Base-by-base conservation (phyloP, 1,140 invertebrate genomes). In the Pachyrhynchus sulphureomaculatus region DNA sequence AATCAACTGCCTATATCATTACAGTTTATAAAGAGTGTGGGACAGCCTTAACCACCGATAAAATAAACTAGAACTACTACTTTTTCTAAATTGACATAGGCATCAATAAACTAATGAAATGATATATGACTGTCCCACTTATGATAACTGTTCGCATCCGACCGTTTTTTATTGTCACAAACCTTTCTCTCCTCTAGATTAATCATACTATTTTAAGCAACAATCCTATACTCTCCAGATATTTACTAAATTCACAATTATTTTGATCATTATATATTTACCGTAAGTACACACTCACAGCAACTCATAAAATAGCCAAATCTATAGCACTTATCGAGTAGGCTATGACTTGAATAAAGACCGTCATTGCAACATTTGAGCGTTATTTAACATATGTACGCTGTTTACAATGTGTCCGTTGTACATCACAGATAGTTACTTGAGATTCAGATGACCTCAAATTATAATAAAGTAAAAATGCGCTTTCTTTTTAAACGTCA, bases 311-410 rank as follows among this genome's bases (percentile, higher is more conserved):
- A 55, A 55, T 41, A 53, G 17, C n/a, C 36, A 37, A 24, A 9
- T 23, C 20, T 39, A 53, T 53, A 53, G 17, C 33, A 13, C 24
- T 12, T 18, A 18, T 45, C 4, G 17, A 20, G 18, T 17, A 17
- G 23, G 45, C 21, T 48, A 48, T 32, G 9, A 52, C 24, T 41
- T 44, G 17, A 37, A 13, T 18, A 48, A n/a, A 67, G 64, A 71
- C 66, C 45, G 62, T 64, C 69, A 69, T 69, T 72, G 71, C 68
- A 72, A 69, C 69, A 67, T 68, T 70, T 72, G 67, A 67, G 71
- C 71, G 71, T 66, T 73, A 55, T 73, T 71, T 71, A 71, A 73
- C 68, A 73, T 71, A 71, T 73, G 71, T 72, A 73, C 70, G 71
- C 71, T 70, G 66, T 68, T 70, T 68, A 66, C 62, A 69, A 70